Base-by-base conservation (phyloP, 2,888 invertebrate species). In the Drosophila nr. medialis region DNA sequence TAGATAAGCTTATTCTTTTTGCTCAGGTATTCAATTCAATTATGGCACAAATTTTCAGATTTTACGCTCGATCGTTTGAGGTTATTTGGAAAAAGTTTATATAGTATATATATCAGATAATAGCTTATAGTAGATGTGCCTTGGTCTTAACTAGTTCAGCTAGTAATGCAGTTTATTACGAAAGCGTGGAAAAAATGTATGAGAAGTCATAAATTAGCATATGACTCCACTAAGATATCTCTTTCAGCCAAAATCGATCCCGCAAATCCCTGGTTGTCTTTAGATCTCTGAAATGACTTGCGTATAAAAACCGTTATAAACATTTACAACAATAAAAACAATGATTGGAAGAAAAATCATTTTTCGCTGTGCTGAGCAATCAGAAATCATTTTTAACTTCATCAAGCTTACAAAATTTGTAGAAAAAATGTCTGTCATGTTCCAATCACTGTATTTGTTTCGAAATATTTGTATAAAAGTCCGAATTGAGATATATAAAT, bases 21-120 rank as follows among this genome's bases (percentile, higher is more conserved):
- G 18, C 8, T 77, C 81, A 77, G 77, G 81, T 80, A 75, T 76
- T 76, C 77, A 75, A 70, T 77, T 75, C 42, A 58, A 62, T 76
- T 76, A 64, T 77, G 77, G 77, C 77, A 77, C 77, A 75, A 49
- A 42, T 62, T 62, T 64, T 59, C 11, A 34, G 45, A 63, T 71
- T 71, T 55, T 60, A 30, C 34, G 38, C 24, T 45, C n/a, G 2
- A 51, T 38, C 27, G 34, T 34, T 24, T 48, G 45, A 59, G 71
- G 61, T 53, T 60, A 34, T 4, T 36, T 50, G 34, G 18, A 27
- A 66, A 56, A 50, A 15, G 6, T 45, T 45, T 58, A 10, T 29
- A 24, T 10, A 11, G 1, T 30, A 30, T 32, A 24, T n/a, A 58
- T 13, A 30, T 38, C 1, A 27, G 32, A 29, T 48, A 49, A 27